Base-by-base conservation (phyloP, 2,888 invertebrate species). In the Caenorhabditis macrosperma region DNA sequence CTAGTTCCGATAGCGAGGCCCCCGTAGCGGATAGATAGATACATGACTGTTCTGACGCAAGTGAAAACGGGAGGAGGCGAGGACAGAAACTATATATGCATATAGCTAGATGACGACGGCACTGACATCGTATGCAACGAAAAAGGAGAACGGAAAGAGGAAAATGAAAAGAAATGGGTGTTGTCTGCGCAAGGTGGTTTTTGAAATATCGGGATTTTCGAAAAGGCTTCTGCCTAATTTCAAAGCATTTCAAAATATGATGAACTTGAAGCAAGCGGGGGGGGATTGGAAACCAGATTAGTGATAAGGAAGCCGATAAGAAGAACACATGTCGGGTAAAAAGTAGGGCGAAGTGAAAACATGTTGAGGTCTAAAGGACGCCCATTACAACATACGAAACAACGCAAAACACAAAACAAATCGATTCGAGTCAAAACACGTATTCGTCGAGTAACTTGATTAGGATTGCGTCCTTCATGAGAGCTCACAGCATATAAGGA, bases 11-110 rank as follows among this genome's bases (percentile, higher is more conserved):
- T 74, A 74, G 74, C 41, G 50, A 59, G 59, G 50, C 26, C 17
- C 44, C 30, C 6, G 4, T 4, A 20, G n/a, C 33, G 44, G 67
- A 35, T 52, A 64, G 64, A 74, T 74, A 74, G 55, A 64, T 64
- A 74, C 74, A 74, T 64, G 74, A 74, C 74, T 74, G 74, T 74
- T 74, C 74, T 74, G 74, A 74, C 74, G 74, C 74, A 74, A 74
- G 74, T 74, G 64, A 74, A 72, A 72, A 72, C 55, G 61, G 52
- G 66, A 52, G 35, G 54, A 54, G 41, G 48, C 33, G 41, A 44
- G 50, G 57, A 50, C 41, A 74, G 74, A 74, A 74, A 74, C 74
- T 74, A 74, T 74, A 74, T 64, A 74, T 74, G 64, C 64, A 64
- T 74, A 59, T 64, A 64, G 64, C 63, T 63, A 41, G 41, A 30